These are phyloP conservation scores for Dinocampus coccinellae DNA, from an alignment of 2,888 invertebrate species.

Conservation along the genomic window DNA sequence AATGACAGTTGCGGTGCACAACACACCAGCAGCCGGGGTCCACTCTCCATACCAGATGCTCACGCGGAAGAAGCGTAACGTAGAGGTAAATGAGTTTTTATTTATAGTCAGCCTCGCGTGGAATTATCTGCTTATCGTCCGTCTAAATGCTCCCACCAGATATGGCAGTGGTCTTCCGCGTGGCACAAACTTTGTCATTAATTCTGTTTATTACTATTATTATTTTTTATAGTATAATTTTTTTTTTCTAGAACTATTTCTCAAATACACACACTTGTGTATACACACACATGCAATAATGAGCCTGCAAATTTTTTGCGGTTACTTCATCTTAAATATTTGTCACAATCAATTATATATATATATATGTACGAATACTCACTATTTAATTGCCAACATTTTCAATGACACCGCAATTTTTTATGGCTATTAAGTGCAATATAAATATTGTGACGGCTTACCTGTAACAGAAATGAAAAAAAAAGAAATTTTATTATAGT, in stretches of 20 bases:
- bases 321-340: too few relatives aligned
- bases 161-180: constrained; percentile 4
- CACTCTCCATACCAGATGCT: constrained; percentile 42
- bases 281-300: too few relatives aligned
- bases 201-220: constrained; percentile 17
- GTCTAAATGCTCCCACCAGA: constrained; percentile 42
- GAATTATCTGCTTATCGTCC: constrained; percentile 49
- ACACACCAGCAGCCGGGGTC: constrained; percentile 25
- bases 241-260: neutral
- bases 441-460: constrained; percentile 35
- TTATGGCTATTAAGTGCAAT: too few relatives aligned
- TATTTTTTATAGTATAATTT: neutral
- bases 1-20: constrained; percentile 33
- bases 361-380: too few relatives aligned
- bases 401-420: too few relatives aligned
- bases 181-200: constrained; percentile 13
- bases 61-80: constrained; percentile 40
- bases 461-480: constrained; percentile 56
- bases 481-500: constrained; percentile 38
- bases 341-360: too few relatives aligned
- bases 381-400: too few relatives aligned
- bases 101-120: constrained; percentile 42
- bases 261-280: too few relatives aligned
- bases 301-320: too few relatives aligned
- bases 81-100: constrained; percentile 45